phyloP scores from a whole-genome alignment of 92 coral and sea anemone species.

The Palythoa caribaeorum region DNA sequence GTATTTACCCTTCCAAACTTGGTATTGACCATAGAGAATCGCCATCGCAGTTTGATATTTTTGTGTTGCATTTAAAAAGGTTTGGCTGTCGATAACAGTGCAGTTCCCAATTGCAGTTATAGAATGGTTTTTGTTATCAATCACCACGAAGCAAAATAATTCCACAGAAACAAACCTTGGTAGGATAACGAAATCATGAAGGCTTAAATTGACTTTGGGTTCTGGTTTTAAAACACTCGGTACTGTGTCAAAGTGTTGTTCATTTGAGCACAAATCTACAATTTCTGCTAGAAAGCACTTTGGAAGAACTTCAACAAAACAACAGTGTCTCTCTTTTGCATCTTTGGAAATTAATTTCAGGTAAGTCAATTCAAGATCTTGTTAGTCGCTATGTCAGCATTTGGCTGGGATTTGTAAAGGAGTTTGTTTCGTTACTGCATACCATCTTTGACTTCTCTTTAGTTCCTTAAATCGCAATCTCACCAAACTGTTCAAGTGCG shows the following conservation, averaged over 20 bases:
- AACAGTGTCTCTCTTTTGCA: background rate
- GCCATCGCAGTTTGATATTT: slow-evolving; percentile 10
- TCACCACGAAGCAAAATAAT: background rate
- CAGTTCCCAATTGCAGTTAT: background rate
- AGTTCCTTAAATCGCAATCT: background rate
- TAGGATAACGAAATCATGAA: background rate
- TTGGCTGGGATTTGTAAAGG: background rate
- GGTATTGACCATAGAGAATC: background rate
- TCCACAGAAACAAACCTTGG: background rate
- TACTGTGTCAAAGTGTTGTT: background rate
- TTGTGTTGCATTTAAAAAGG: background rate
- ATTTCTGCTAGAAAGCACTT: background rate
- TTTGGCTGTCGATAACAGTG: background rate
- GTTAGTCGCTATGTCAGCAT: background rate
- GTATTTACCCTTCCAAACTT: background rate
- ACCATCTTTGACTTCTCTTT: background rate
- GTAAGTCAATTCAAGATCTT: background rate
- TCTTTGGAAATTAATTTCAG: background rate
- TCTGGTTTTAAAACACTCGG: background rate
- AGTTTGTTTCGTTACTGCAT: background rate
- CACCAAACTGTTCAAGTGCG: background rate
- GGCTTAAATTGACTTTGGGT: background rate
- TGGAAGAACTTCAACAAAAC: background rate
- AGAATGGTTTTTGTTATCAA: background rate
- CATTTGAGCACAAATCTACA: background rate